These are phyloP conservation scores for Patella depressa DNA, from an alignment of 2,888 invertebrate species.

Conservation along the genomic window DNA sequence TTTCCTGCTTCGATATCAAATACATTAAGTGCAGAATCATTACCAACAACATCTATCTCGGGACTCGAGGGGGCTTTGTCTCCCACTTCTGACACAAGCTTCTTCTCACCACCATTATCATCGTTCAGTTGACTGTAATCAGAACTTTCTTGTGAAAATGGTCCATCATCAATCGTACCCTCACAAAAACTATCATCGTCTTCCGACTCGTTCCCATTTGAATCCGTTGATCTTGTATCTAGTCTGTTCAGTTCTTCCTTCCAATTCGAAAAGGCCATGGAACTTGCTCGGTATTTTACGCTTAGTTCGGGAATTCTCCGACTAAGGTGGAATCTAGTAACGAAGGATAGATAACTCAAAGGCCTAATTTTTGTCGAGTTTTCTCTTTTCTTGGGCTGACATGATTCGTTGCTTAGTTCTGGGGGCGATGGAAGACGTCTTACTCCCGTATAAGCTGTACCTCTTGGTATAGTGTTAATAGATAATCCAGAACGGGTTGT, in stretches of 20 bases:
- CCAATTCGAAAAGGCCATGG: constrained; percentile 31
- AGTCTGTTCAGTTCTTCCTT: constrained; percentile 20
- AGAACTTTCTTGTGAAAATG: neutral
- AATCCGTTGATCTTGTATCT: constrained; percentile 1
- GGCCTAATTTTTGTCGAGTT: constrained; percentile 41
- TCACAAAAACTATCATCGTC: neutral
- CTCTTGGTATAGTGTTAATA: constrained; percentile 47
- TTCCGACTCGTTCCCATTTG: constrained; percentile 4
- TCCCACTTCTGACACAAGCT: neutral
- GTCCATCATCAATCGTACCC: neutral
- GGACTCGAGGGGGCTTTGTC: neutral
- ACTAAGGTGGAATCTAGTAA: constrained; percentile 55
- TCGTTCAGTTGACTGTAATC: neutral
- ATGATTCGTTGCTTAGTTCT: neutral
- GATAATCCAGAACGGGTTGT: constrained; percentile 60
- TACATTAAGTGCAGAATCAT: neutral
- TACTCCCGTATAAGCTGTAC: neutral
- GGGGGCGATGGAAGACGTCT: constrained; percentile 8
- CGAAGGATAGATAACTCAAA: constrained; percentile 54
- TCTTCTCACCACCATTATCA: neutral
- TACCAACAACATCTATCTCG: neutral
- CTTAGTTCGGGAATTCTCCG: constrained; percentile 46
- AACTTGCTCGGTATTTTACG: constrained; percentile 39
- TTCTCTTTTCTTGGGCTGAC: constrained; percentile 26
- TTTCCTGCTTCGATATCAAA: no score